These are phyloP conservation scores for mouse (Mus musculus) DNA, from an alignment of 2,113 vertebrate genomes.

Conservation along the genomic window DNA sequence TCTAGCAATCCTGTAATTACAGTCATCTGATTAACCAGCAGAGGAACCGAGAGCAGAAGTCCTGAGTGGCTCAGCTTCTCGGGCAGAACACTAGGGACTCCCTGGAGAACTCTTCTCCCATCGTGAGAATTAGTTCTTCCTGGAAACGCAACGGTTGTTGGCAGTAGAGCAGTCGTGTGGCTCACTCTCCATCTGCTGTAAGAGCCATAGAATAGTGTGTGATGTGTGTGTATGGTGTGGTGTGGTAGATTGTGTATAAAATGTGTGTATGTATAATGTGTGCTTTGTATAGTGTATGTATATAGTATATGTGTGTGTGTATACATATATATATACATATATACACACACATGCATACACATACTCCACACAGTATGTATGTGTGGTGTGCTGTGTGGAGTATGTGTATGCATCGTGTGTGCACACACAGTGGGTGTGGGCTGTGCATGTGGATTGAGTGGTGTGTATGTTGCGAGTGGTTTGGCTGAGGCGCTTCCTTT, in stretches of 20 bases:
- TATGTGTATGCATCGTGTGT: background rate
- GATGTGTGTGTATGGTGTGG: background rate
- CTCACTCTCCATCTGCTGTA: background rate
- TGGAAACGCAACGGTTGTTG: background rate
- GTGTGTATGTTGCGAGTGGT: background rate
- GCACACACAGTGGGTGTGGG: background rate
- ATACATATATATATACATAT: no score
- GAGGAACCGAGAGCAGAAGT: background rate
- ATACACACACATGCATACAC: no score
- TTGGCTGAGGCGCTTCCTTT: background rate
- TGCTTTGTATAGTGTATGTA: background rate
- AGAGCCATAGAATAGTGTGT: background rate
- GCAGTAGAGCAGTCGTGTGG: background rate
- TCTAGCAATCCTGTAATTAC: constrained; percentile 30
- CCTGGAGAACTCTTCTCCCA: background rate
- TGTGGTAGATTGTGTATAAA: background rate
- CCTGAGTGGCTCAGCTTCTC: background rate
- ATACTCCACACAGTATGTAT: background rate
- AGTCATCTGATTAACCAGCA: constrained; percentile 3
- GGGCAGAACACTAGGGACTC: background rate
- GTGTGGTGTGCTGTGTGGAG: background rate
- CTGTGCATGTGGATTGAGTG: background rate
- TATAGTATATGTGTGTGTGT: background rate
- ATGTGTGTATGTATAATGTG: background rate
- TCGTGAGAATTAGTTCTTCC: background rate